Percentiles rank a stretch among this genome's conserved stretches.
Evolutionary conservation across 2,113 vertebrate species (phyloP).

Genomic region (Bufo bufo): DNA sequence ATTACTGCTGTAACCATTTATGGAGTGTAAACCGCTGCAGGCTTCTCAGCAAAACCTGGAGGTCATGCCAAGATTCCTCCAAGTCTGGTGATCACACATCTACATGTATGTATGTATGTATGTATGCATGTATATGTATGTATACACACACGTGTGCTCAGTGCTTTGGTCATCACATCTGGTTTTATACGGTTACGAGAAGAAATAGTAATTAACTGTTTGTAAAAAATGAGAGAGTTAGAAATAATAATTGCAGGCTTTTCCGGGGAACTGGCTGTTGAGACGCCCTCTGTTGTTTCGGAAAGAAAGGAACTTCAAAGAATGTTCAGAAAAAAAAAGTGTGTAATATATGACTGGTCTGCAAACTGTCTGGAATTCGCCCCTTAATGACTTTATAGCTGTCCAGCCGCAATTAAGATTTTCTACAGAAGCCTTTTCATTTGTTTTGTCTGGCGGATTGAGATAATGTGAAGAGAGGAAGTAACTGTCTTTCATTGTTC

Average conservation of each 20-base stretch:
- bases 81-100: constrained; percentile 61
- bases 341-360: constrained; percentile 94
- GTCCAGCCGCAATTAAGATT: constrained; percentile 87
- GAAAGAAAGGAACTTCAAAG: constrained; percentile 86
- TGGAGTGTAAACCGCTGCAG: constrained; percentile 87
- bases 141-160: background rate
- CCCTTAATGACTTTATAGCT: constrained; percentile 97
- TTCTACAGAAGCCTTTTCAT: constrained; percentile 84
- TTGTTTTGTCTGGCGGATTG: constrained; percentile 86
- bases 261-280: constrained; percentile 68
- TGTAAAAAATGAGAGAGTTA: background rate
- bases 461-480: constrained; percentile 93
- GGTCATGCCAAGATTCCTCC: constrained; percentile 62
- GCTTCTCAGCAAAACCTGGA: constrained; percentile 71
- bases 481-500: constrained; percentile 91
- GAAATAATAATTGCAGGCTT: constrained; percentile 44
- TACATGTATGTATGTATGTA: background rate
- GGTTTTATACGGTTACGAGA: background rate
- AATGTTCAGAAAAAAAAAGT: constrained; percentile 79
- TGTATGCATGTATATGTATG: background rate
- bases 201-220: background rate
- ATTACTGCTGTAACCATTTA: constrained; percentile 88
- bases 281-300: constrained; percentile 84
- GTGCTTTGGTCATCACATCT: background rate
- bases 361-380: constrained; percentile 98